Evolutionary conservation across 1,140 invertebrate species (phyloP).

Genomic region (Aphis gossypii): DNA sequence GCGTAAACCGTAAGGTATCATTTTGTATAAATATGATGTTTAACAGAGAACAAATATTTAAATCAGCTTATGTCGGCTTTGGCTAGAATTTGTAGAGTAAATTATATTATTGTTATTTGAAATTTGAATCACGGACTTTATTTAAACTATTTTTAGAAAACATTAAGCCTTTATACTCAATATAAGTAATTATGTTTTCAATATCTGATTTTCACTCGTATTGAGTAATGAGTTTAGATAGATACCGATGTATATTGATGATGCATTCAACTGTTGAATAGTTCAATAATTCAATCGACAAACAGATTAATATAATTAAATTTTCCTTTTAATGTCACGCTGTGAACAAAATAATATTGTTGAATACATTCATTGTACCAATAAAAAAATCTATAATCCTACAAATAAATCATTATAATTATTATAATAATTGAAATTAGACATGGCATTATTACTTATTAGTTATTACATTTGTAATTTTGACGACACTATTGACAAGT

Average conservation of each 20-base stretch:
- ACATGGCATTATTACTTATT: background rate
- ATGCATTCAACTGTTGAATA: slow-evolving; percentile 11
- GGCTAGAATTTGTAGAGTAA: background rate
- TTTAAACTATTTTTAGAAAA: background rate
- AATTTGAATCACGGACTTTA: background rate
- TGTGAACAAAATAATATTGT: slow-evolving; percentile 9
- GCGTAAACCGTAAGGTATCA: too few species aligned
- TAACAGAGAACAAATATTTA: too few species aligned
- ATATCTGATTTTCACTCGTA: background rate
- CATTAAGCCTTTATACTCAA: background rate
- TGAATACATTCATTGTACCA: slow-evolving; percentile 10
- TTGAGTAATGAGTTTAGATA: background rate
- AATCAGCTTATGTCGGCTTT: background rate
- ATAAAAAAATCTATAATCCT: background rate
- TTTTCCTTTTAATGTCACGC: slow-evolving; percentile 28
- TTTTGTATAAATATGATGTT: too few species aligned
- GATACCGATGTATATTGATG: background rate
- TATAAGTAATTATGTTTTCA: background rate
- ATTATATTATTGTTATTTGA: background rate
- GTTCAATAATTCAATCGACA: background rate
- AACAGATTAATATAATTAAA: background rate
- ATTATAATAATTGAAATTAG: slow-evolving; percentile 30
- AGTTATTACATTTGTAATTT: slow-evolving; percentile 30
- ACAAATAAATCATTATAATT: slow-evolving; percentile 24
- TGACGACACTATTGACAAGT: background rate